Percentiles rank a stretch among this genome's conserved stretches.
phyloP scores from a whole-genome alignment of 1,140 invertebrate species.

The Polypedilum pembai region DNA sequence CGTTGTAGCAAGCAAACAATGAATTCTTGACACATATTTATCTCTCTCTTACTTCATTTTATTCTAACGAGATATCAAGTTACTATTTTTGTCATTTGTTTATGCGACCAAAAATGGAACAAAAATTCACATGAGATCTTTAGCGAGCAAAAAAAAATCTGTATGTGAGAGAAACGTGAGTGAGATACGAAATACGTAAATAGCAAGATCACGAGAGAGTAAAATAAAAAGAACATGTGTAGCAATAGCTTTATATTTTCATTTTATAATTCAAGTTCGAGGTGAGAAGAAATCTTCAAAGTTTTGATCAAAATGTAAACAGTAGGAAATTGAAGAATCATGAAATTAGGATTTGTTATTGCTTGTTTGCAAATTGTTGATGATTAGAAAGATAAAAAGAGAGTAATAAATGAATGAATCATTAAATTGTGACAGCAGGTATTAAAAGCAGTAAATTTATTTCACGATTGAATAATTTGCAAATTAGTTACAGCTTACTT shows the following conservation, averaged over 20 bases:
- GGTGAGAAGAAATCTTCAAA: not conserved
- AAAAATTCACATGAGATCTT: not conserved
- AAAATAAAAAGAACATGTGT: not conserved
- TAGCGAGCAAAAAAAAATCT: not conserved
- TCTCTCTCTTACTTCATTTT: not conserved
- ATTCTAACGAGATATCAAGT: not conserved
- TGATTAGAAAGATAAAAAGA: not conserved
- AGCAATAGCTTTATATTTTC: not conserved
- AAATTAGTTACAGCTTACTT: too few relatives aligned
- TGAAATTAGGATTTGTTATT: not conserved
- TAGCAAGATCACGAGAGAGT: not conserved
- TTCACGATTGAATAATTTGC: too few relatives aligned
- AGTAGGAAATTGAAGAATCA: not conserved
- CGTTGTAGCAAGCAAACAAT: not conserved
- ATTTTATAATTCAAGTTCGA: constrained; percentile 1
- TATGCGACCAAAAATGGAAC: not conserved
- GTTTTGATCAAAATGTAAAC: not conserved
- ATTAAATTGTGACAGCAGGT: not conserved
- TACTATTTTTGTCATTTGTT: not conserved
- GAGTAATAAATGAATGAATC: not conserved
- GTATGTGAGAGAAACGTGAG: not conserved
- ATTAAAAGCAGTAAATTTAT: too few relatives aligned
- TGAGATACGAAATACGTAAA: not conserved
- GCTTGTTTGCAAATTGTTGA: not conserved
- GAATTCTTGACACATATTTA: not conserved